Percentiles rank a stretch among this genome's conserved stretches.
Evolutionary conservation across 2,888 invertebrate species (phyloP).

Genomic region (Brachypterus glaber): DNA sequence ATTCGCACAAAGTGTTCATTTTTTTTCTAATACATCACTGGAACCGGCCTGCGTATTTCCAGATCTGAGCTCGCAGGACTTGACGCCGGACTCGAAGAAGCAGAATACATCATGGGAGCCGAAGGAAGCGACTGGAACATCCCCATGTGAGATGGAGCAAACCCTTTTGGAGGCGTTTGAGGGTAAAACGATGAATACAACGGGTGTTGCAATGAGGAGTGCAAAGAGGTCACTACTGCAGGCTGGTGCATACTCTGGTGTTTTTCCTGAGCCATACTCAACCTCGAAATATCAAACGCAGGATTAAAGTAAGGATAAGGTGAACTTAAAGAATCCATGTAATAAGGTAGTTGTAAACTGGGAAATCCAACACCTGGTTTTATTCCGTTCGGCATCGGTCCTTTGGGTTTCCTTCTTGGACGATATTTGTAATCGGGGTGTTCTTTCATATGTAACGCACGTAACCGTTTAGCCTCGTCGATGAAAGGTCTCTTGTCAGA

Average conservation of each 20-base stretch:
- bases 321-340: conserved; percentile 47
- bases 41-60: conserved; percentile 57
- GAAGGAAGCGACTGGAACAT: conserved; percentile 40
- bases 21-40: conserved; percentile 55
- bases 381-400: conserved; percentile 46
- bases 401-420: conserved; percentile 75
- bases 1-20: background rate
- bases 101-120: conserved; percentile 40
- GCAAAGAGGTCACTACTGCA: conserved; percentile 37
- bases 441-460: conserved; percentile 83
- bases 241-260: conserved; percentile 29
- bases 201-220: conserved; percentile 56
- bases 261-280: conserved; percentile 38
- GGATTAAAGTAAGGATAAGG: conserved; percentile 70
- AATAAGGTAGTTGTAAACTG: conserved; percentile 56
- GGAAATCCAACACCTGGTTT: conserved; percentile 43
- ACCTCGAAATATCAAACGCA: conserved; percentile 46
- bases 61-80: conserved; percentile 38
- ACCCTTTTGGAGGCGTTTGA: conserved; percentile 42
- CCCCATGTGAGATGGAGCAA: conserved; percentile 46
- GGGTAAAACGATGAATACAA: conserved; percentile 60
- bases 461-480: conserved; percentile 84
- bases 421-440: conserved; percentile 88
- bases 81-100: conserved; percentile 39
- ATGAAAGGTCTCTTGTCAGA: conserved; percentile 87